phyloP scores from a whole-genome alignment of 2,797 vertebrate species.

The Crenuchus spilurus region DNA sequence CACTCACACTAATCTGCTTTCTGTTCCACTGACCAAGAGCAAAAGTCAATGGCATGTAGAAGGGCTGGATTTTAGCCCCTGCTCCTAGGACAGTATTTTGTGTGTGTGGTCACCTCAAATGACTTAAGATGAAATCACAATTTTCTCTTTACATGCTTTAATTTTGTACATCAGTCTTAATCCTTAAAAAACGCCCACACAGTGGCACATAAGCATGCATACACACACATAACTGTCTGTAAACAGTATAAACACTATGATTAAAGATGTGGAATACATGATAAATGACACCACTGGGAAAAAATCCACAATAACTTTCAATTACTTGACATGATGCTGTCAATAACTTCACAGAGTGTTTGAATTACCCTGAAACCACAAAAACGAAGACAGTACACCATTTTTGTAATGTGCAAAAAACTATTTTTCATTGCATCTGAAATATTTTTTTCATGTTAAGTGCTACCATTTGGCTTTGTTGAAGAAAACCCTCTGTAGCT shows the following conservation, averaged over 20 bases:
- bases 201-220: background rate
- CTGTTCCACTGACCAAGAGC: slow-evolving; percentile 35
- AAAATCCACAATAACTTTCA: background rate
- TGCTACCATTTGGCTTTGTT: background rate
- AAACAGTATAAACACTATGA: background rate
- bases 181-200: slow-evolving; percentile 5
- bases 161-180: slow-evolving; percentile 15
- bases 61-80: background rate
- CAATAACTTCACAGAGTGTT: no score
- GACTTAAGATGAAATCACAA: slow-evolving; percentile 29
- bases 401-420: background rate
- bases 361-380: no score
- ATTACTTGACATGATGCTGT: background rate
- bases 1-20: slow-evolving; percentile 36
- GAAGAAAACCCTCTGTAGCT: background rate
- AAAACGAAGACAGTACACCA: no score
- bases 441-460: background rate
- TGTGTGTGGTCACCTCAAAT: slow-evolving; percentile 17
- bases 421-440: background rate
- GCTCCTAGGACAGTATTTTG: background rate
- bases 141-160: slow-evolving; percentile 45
- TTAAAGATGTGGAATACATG: background rate
- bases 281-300: no score
- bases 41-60: slow-evolving; percentile 26
- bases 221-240: background rate